phyloP scores from a whole-genome alignment of 2,797 vertebrate species.

The Tokudaia muenninki region DNA sequence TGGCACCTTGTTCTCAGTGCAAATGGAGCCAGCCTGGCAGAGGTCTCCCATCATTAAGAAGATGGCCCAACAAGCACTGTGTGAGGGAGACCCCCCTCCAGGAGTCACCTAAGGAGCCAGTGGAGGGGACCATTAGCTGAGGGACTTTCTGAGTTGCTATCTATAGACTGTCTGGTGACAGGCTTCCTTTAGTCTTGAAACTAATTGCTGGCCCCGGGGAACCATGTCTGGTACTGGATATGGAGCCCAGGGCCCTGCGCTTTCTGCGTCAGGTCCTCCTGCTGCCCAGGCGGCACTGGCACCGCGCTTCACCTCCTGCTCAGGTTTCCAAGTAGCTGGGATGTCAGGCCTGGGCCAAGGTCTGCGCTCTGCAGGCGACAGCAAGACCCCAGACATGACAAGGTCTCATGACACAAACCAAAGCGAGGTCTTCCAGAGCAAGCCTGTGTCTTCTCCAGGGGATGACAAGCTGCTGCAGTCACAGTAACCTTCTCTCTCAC shows the following conservation, averaged over 20 bases:
- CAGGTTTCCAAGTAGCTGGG: background rate
- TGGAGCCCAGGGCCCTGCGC: background rate
- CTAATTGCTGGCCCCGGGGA: background rate
- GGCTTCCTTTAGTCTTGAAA: background rate
- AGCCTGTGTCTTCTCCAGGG: background rate
- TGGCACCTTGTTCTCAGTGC: background rate
- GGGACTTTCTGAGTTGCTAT: background rate
- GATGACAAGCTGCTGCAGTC: too few species aligned
- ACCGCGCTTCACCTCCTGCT: background rate
- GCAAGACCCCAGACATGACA: background rate
- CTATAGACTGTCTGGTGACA: background rate
- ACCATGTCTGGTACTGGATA: background rate
- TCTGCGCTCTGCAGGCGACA: background rate
- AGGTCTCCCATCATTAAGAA: too few species aligned
- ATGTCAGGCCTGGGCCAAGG: background rate
- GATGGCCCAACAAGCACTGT: too few species aligned
- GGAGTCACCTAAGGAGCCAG: background rate
- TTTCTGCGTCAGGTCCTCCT: background rate
- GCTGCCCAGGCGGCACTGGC: background rate
- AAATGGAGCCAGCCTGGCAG: background rate
- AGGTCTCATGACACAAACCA: background rate
- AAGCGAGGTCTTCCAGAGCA: background rate
- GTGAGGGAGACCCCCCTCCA: background rate
- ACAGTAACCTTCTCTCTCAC: background rate
- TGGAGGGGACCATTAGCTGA: background rate